A percentile compares a stretch with the other conserved stretches of the same genome.
Evolutionary conservation across 2,888 invertebrate species (phyloP).

Genomic region (Eucera pruinosa): DNA sequence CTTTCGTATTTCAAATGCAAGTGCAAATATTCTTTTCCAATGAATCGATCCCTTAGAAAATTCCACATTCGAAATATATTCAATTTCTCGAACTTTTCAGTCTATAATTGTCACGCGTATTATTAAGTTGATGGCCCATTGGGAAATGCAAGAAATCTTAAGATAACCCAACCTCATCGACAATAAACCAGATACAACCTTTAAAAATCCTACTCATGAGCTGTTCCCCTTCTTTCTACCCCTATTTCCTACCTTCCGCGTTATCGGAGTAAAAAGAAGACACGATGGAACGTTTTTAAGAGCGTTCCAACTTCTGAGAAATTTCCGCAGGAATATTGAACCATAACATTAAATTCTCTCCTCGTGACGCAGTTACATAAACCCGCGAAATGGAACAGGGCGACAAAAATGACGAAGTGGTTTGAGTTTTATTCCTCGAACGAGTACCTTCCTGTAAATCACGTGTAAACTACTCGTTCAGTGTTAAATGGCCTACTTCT

Average conservation of each 20-base stretch:
- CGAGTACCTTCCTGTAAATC: slow-evolving; percentile 17
- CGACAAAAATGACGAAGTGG: slow-evolving; percentile 50
- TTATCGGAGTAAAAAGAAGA: slow-evolving; percentile 6
- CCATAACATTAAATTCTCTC: slow-evolving; percentile 52
- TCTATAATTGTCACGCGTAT: not conserved
- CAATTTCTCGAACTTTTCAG: not conserved
- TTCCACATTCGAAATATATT: not conserved
- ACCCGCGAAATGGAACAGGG: slow-evolving; percentile 41
- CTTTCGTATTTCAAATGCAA: slow-evolving; percentile 20
- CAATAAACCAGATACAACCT: slow-evolving; percentile 1
- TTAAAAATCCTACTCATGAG: no score
- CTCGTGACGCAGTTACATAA: slow-evolving; percentile 52
- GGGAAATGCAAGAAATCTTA: slow-evolving; percentile 14
- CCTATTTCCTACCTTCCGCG: not conserved
- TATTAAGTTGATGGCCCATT: slow-evolving; percentile 2
- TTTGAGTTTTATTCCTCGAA: slow-evolving; percentile 36
- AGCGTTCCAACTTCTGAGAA: slow-evolving; percentile 36
- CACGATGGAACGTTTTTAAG: slow-evolving; percentile 14
- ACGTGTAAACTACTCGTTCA: slow-evolving; percentile 24
- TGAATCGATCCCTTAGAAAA: not conserved
- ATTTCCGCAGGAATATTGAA: slow-evolving; percentile 49
- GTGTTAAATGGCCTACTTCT: slow-evolving; percentile 19
- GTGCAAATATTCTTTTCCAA: slow-evolving; percentile 19
- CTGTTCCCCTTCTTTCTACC: not conserved
- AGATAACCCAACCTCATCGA: slow-evolving; percentile 1